A percentile compares a stretch with the other conserved stretches of the same genome.
Conservation (phyloP, 2,888 invertebrate genomes). For the Apamea epomidion region DNA sequence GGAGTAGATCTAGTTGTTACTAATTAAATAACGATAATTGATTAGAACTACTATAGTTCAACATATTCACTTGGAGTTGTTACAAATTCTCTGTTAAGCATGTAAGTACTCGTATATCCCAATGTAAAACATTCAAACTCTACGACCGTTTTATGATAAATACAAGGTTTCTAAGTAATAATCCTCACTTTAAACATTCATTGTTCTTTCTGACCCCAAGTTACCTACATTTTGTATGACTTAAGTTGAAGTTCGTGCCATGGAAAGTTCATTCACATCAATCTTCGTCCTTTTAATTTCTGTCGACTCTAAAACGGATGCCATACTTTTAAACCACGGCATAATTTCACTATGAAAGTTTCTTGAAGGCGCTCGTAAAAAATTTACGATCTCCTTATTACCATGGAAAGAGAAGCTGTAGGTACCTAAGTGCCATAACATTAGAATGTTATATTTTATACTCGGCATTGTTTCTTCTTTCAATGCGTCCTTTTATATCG, state of each 20-base stretch:
- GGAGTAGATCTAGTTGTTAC: background rate
- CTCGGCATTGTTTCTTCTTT: conserved; percentile 79
- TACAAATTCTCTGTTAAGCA: background rate
- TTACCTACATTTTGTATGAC: conserved; percentile 8
- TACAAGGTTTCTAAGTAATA: background rate
- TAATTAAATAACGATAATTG: background rate
- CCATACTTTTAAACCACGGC: conserved; percentile 64
- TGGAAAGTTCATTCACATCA: conserved; percentile 53
- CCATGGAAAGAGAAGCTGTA: conserved; percentile 79
- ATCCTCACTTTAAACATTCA: conserved; percentile 6
- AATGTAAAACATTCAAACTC: background rate
- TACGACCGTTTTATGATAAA: background rate
- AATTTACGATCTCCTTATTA: conserved; percentile 78
- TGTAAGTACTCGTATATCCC: background rate
- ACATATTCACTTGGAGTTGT: background rate
- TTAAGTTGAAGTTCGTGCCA: conserved; percentile 13
- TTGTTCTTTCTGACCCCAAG: conserved; percentile 6
- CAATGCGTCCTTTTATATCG: conserved; percentile 71
- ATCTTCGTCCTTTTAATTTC: conserved; percentile 58
- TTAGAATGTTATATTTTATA: conserved; percentile 78
- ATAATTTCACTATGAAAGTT: conserved; percentile 73
- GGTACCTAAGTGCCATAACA: conserved; percentile 68
- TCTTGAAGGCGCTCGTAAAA: conserved; percentile 78
- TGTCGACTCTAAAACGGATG: conserved; percentile 60
- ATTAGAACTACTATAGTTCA: too few relatives aligned